Percentiles rank a stretch among this genome's conserved stretches.
Conservation (phyloP, 2,888 invertebrate species). For the Drosophila melanocephala region DNA sequence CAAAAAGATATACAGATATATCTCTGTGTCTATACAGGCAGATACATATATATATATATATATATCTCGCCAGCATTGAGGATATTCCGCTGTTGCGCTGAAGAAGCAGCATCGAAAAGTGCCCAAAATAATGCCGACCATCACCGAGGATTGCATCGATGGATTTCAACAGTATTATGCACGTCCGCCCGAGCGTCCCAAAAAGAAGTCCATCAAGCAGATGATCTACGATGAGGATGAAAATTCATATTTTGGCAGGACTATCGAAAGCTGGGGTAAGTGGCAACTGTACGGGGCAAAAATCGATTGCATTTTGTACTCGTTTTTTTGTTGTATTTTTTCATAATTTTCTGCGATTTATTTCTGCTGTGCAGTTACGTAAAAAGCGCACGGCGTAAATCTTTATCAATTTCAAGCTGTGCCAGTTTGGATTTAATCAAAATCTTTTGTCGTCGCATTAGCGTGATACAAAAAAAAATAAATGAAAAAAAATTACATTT, state of each 20-base stretch:
- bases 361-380: constrained; percentile 46
- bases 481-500: constrained; percentile 10
- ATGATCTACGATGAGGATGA: constrained; percentile 92
- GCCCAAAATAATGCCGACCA: constrained; percentile 82
- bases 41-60: not conserved
- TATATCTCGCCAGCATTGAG: constrained; percentile 18
- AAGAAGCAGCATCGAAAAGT: constrained; percentile 26
- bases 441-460: constrained; percentile 76
- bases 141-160: constrained; percentile 86
- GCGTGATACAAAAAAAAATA: constrained; percentile 18
- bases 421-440: constrained; percentile 74
- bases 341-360: not conserved
- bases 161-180: constrained; percentile 89
- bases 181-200: constrained; percentile 88
- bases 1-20: not conserved
- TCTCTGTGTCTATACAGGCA: not conserved
- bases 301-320: not conserved
- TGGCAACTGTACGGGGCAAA: constrained; percentile 66
- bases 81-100: constrained; percentile 34
- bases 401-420: constrained; percentile 66
- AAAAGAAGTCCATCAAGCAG: constrained; percentile 87
- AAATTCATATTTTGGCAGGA: constrained; percentile 91
- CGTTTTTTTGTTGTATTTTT: not conserved
- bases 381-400: constrained; percentile 50
- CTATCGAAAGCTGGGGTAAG: constrained; percentile 94